These are phyloP conservation scores for Bujurquina vittata DNA, from an alignment of 2,113 vertebrate genomes.

Conservation along the genomic window DNA sequence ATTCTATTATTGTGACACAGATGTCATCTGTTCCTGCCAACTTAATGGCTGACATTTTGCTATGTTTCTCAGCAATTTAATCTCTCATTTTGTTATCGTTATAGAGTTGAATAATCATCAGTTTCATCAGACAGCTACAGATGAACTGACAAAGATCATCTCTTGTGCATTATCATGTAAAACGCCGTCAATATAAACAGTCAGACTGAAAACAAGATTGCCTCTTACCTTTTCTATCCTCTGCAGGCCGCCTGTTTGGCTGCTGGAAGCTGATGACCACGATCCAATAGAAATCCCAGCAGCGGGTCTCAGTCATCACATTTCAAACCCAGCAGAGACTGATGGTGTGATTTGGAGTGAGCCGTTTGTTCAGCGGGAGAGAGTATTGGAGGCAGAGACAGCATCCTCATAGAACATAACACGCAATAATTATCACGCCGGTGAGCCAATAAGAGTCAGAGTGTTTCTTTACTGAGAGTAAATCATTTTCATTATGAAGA, in stretches of 20 bases:
- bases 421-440: constrained; percentile 42
- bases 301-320: constrained; percentile 47
- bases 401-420: constrained; percentile 24
- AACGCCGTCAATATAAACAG: background rate
- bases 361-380: constrained; percentile 43
- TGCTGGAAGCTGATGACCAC: constrained; percentile 42
- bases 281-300: constrained; percentile 70
- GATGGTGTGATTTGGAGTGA: constrained; percentile 39
- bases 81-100: background rate
- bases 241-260: background rate
- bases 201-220: background rate
- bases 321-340: constrained; percentile 59
- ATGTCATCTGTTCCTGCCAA: background rate
- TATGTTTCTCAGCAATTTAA: background rate
- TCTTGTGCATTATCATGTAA: background rate
- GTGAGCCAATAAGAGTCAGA: constrained; percentile 35
- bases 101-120: background rate
- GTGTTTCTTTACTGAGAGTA: constrained; percentile 50
- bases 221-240: background rate
- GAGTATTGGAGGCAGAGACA: constrained; percentile 8
- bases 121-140: background rate
- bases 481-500: constrained; percentile 72
- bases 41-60: background rate
- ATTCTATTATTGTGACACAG: background rate
- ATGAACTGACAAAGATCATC: background rate